Conservation (phyloP, 2,888 invertebrate genomes). For the Gastracanthus pulcherrimus region DNA sequence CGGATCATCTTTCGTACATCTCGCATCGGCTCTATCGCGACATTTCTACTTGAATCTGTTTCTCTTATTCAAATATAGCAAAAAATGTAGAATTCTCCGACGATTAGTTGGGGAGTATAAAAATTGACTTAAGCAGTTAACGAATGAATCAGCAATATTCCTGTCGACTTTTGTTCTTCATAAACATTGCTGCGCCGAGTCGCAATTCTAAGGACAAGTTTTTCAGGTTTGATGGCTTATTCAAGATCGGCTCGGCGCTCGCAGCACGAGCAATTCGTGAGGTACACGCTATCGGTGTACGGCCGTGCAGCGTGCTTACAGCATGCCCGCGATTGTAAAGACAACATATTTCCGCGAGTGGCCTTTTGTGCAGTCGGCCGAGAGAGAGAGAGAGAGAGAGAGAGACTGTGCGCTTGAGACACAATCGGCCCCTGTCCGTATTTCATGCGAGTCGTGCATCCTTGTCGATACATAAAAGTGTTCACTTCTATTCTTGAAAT, state of each 20-base stretch:
- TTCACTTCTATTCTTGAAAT: slow-evolving; percentile 57
- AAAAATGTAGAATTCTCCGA: too few species aligned
- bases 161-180: not conserved
- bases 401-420: not conserved
- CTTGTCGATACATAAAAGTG: slow-evolving; percentile 51
- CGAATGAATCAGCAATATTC: too few species aligned
- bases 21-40: too few species aligned
- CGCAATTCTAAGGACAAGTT: not conserved
- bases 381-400: not conserved
- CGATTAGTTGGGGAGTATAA: too few species aligned
- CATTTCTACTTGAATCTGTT: too few species aligned
- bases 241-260: slow-evolving; percentile 17
- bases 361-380: slow-evolving; percentile 44
- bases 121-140: too few species aligned
- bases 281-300: slow-evolving; percentile 30
- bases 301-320: not conserved
- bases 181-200: not conserved
- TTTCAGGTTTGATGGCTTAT: slow-evolving; percentile 43
- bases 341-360: slow-evolving; percentile 54
- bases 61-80: too few species aligned
- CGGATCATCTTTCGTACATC: too few species aligned
- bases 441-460: slow-evolving; percentile 58
- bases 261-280: slow-evolving; percentile 53
- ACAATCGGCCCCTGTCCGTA: slow-evolving; percentile 44
- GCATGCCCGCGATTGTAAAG: slow-evolving; percentile 30